Conservation (phyloP, 1,140 invertebrate genomes). For the Caenorhabditis inopinata region DNA sequence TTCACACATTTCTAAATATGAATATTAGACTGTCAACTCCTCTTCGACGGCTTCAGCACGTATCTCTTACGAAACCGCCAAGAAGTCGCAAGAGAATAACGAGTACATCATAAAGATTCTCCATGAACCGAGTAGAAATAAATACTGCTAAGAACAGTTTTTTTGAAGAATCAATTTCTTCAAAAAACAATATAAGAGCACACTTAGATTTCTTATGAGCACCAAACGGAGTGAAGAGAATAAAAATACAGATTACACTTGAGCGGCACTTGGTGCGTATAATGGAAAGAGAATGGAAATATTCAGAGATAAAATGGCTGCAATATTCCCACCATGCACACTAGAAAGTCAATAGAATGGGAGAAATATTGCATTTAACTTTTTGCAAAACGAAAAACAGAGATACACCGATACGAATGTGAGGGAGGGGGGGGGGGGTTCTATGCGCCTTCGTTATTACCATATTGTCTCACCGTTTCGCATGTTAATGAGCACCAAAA, state of each 20-base stretch:
- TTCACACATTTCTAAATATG: neutral
- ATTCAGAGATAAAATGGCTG: neutral
- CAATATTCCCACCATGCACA: neutral
- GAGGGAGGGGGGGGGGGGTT: no score
- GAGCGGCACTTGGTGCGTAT: conserved; percentile 23
- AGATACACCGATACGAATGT: no score
- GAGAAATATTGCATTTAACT: neutral
- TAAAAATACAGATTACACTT: neutral
- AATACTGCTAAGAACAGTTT: no score
- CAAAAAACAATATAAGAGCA: no score
- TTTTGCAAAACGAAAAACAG: neutral
- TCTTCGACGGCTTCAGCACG: no score
- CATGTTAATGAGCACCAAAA: neutral
- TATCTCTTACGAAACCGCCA: no score
- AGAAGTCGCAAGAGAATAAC: no score
- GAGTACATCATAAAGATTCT: no score
- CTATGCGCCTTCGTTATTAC: no score
- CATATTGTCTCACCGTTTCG: neutral
- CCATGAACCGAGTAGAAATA: no score
- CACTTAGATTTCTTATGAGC: neutral
- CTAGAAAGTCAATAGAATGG: neutral
- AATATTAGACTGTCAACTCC: no score
- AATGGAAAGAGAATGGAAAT: neutral
- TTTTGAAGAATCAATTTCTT: no score
- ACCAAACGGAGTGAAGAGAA: neutral